Evolutionary conservation across 2,888 invertebrate species (phyloP).

Genomic region (Suillia variegata): DNA sequence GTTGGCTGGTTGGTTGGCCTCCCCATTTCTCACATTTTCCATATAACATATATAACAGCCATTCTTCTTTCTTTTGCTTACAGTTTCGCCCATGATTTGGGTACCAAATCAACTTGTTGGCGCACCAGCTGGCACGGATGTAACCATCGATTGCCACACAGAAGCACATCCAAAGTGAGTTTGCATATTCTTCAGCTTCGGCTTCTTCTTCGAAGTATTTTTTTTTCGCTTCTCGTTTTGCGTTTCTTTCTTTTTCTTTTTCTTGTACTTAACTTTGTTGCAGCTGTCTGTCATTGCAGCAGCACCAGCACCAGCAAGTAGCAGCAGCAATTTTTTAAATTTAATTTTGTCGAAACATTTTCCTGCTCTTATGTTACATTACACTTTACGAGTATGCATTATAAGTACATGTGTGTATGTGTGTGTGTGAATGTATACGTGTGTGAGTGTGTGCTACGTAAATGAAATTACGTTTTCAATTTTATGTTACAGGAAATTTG

Average conservation of each 20-base stretch:
- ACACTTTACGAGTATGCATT: no score
- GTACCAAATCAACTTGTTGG: conserved; percentile 93
- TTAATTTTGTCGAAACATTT: conserved; percentile 32
- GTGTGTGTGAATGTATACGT: no score
- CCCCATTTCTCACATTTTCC: not conserved
- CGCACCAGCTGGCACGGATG: conserved; percentile 87
- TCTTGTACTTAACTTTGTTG: not conserved
- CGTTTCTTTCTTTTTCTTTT: conserved; percentile 7
- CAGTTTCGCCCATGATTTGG: conserved; percentile 94
- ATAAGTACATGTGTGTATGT: no score
- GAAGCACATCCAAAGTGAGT: conserved; percentile 80
- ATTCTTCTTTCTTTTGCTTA: conserved; percentile 22
- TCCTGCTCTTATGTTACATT: not conserved
- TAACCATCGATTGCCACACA: conserved; percentile 90
- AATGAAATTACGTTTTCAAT: conserved; percentile 18
- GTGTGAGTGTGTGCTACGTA: not conserved
- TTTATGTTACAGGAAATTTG: conserved; percentile 13
- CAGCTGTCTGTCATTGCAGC: conserved; percentile 3
- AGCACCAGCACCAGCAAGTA: conserved; percentile 4
- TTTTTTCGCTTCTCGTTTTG: no score
- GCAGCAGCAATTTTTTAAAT: conserved; percentile 11
- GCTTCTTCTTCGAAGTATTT: conserved; percentile 5
- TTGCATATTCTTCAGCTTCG: conserved; percentile 23
- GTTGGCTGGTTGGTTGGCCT: conserved; percentile 1
- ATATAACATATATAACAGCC: conserved; percentile 8